phyloP scores from a whole-genome alignment of 2,888 invertebrate genomes.

The Heteromurus nitidus region DNA sequence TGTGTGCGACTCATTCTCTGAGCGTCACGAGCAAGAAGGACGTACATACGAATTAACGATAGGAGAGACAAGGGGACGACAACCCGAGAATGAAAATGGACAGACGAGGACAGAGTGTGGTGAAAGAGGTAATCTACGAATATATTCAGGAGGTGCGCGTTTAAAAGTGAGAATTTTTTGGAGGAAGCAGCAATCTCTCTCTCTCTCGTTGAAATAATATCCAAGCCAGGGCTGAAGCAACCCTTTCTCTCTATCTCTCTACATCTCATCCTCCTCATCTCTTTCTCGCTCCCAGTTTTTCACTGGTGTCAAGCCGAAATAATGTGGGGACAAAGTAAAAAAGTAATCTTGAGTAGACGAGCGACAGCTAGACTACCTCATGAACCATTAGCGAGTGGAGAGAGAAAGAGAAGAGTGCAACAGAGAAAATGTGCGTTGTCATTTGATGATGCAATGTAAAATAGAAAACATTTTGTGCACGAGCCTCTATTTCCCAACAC shows the following conservation, averaged over 20 bases:
- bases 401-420: too few relatives aligned
- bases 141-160: neutral
- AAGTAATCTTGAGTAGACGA: slow-evolving; percentile 48
- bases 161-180: slow-evolving; percentile 15
- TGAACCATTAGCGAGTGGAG: too few relatives aligned
- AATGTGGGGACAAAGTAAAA: slow-evolving; percentile 28
- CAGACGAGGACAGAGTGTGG: slow-evolving; percentile 60
- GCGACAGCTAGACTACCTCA: slow-evolving; percentile 35
- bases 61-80: slow-evolving; percentile 49
- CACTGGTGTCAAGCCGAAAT: slow-evolving; percentile 16
- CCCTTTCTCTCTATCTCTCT: neutral
- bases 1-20: neutral
- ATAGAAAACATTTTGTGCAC: neutral
- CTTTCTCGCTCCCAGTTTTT: slow-evolving; percentile 9
- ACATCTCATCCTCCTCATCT: neutral
- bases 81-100: slow-evolving; percentile 62
- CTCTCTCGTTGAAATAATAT: neutral
- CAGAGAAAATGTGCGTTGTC: slow-evolving; percentile 20
- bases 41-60: slow-evolving; percentile 38
- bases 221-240: too few relatives aligned
- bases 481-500: neutral
- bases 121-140: slow-evolving; percentile 15
- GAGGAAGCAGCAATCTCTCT: neutral
- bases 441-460: slow-evolving; percentile 47
- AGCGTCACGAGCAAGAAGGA: too few relatives aligned